Base-by-base conservation (phyloP, 2,888 invertebrate species). In the Apamea anceps region DNA sequence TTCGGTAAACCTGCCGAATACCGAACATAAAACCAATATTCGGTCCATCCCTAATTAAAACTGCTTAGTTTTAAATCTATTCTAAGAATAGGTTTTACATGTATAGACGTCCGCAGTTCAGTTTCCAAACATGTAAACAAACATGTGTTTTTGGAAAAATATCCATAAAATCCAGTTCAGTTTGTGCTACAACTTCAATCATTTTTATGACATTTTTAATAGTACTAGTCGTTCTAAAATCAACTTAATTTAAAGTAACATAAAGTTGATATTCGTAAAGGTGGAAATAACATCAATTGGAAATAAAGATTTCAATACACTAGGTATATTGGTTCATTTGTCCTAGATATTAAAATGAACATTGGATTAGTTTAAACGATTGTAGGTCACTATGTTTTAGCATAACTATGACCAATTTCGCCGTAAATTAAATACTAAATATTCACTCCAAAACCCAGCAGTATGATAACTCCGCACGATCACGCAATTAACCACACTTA, bases 401-500 rank as follows among this genome's bases (percentile, higher is more conserved):
- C 79, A 57, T 67, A 68, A 63, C 12, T 32, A 18, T 5, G 13
- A 18, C 25, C 12, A 71, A 63, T 51, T 18, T 25, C 15, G 8
- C 48, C 2, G n/a, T 45, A n/a, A 21, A 25, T 32, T 18, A 65
- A 18, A 12, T 8, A 63, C 81, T 51, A 60, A 54, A 63, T 2
- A 12, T 21, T 45, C 82, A 82, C 82, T 18, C 1, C 3, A 1
- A n/a, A 32, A 8, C 2, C 15, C 21, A n/a, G 15, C 42, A 63
- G 3, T 73, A 79, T 1, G 18, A 0, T 72, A 3, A 54, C 13
- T 7, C 10, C 0, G 63, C 80, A 85, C 81, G 1, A 8, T 28
- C 76, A 80, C 84, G 63, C 79, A 32, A 81, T 73, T 87, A 90
- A 86, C 80, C 42, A 37, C 90, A 89, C 76, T 18, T 62, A 4